Evolutionary conservation across 2,797 vertebrate genomes (phyloP).

Genomic region (Macropodus opercularis): DNA sequence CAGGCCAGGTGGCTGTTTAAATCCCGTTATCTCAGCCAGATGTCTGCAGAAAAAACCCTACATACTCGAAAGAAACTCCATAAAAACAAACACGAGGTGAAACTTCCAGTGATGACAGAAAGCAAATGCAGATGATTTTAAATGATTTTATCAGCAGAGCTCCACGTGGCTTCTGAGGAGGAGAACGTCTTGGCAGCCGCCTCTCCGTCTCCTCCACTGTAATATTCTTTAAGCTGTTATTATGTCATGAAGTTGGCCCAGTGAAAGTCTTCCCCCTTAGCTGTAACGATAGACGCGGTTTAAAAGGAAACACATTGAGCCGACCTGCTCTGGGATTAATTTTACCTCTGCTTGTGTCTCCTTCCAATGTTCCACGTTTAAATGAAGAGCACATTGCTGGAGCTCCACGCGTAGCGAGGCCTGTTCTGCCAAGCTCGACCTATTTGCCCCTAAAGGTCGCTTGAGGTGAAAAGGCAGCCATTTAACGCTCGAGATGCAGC

Average conservation of each 20-base stretch:
- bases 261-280: conserved; percentile 51
- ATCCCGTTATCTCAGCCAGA: conserved; percentile 43
- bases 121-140: conserved; percentile 42
- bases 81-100: conserved; percentile 36
- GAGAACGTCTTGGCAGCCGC: conserved; percentile 18
- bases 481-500: neutral
- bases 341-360: conserved; percentile 26
- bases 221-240: conserved; percentile 45
- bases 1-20: conserved; percentile 55
- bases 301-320: conserved; percentile 55
- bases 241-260: conserved; percentile 58
- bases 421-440: conserved; percentile 37
- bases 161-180: conserved; percentile 19
- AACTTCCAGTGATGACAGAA: conserved; percentile 26
- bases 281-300: conserved; percentile 35
- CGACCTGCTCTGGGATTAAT: conserved; percentile 43
- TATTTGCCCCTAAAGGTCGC: conserved; percentile 10
- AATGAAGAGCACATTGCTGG: conserved; percentile 59
- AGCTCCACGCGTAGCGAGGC: conserved; percentile 25
- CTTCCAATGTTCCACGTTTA: conserved; percentile 57
- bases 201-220: conserved; percentile 25
- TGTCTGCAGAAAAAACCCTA: conserved; percentile 18
- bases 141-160: conserved; percentile 32
- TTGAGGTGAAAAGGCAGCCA: conserved; percentile 13
- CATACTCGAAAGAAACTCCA: conserved; percentile 18